Conservation (phyloP, 2,888 invertebrate species). For the Clunio marinus region DNA sequence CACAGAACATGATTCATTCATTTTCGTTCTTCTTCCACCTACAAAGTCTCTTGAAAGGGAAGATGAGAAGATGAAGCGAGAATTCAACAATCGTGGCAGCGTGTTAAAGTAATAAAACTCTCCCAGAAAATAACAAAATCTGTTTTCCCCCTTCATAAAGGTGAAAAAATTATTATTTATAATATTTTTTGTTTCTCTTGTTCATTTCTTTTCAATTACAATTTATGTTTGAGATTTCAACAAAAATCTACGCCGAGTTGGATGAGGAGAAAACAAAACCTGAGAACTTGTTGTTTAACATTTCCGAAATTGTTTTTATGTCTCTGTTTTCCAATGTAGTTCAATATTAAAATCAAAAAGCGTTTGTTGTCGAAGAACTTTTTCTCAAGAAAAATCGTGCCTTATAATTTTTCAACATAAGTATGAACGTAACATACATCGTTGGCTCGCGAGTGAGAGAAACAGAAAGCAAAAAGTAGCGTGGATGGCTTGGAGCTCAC, state of each 20-base stretch:
- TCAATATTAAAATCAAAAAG: constrained; percentile 15
- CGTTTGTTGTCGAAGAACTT: constrained; percentile 13
- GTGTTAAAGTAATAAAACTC: constrained; percentile 36
- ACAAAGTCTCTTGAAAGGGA: constrained; percentile 10
- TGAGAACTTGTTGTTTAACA: constrained; percentile 28
- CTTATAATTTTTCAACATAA: constrained; percentile 20
- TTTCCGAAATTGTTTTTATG: constrained; percentile 28
- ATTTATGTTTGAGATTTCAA: background rate
- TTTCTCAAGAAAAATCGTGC: constrained; percentile 37
- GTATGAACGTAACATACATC: background rate
- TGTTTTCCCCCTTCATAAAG: background rate
- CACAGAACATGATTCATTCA: constrained; percentile 21
- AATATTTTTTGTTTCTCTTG: constrained; percentile 17
- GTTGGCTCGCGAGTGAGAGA: background rate
- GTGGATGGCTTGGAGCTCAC: too few species aligned
- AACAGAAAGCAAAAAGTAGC: background rate
- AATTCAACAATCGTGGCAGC: constrained; percentile 29
- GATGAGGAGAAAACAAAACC: background rate
- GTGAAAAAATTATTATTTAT: constrained; percentile 34
- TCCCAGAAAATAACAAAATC: background rate
- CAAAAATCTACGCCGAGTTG: background rate
- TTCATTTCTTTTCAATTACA: constrained; percentile 14
- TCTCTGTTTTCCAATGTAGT: constrained; percentile 19
- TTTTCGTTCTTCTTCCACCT: constrained; percentile 1
- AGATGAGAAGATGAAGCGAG: constrained; percentile 1